Conservation (phyloP, 2,797 vertebrate genomes). For the Emydoidea blandingii region DNA sequence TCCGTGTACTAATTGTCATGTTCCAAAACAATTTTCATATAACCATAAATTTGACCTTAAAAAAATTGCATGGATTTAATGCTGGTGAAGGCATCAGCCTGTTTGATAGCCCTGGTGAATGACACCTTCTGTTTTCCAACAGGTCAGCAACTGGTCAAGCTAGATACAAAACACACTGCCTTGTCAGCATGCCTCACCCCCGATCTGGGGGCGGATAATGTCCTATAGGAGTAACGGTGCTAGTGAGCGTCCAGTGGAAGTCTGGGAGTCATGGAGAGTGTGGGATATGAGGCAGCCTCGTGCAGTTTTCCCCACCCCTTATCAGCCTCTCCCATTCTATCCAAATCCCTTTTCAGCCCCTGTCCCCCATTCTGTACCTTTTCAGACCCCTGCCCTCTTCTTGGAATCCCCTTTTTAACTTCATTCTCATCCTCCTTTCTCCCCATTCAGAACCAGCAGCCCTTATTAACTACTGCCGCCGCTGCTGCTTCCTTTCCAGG, state of each 20-base stretch:
- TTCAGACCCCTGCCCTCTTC: neutral
- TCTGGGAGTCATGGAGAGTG: neutral
- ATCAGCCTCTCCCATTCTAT: neutral
- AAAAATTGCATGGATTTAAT: neutral
- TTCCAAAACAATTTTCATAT: neutral
- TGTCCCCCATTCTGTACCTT: neutral
- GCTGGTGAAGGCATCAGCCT: neutral
- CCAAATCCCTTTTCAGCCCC: neutral
- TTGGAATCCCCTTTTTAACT: neutral
- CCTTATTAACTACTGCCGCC: neutral
- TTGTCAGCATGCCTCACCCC: neutral
- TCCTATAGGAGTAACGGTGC: neutral
- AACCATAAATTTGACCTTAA: neutral
- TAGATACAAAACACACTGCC: neutral
- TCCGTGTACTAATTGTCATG: accelerated
- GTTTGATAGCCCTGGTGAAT: neutral
- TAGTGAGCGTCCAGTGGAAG: neutral
- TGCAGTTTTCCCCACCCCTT: neutral
- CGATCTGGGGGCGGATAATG: neutral
- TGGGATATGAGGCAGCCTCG: neutral
- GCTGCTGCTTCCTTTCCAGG: neutral
- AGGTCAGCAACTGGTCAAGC: neutral
- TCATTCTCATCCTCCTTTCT: neutral
- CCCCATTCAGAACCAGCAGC: neutral
- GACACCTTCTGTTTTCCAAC: neutral